These are phyloP conservation scores for Hyperoplus immaculatus DNA, from an alignment of 2,797 vertebrate species.

Conservation along the genomic window DNA sequence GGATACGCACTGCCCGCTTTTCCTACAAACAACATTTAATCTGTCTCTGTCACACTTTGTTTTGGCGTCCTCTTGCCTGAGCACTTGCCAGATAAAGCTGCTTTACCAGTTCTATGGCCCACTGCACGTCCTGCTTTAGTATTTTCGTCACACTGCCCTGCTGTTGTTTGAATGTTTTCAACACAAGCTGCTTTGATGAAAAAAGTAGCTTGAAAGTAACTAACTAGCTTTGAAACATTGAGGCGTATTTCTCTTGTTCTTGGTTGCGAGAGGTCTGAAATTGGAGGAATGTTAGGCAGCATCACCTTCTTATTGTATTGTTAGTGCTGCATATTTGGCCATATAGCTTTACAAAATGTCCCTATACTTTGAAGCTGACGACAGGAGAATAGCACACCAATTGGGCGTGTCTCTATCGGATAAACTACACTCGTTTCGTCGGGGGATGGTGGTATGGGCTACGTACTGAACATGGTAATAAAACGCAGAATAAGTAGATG, in stretches of 20 bases:
- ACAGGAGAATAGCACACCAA: not conserved
- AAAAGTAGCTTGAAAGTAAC: not conserved
- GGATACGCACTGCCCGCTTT: constrained; percentile 43
- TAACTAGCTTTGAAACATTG: not conserved
- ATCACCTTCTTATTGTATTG: not conserved
- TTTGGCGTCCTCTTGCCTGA: constrained; percentile 61
- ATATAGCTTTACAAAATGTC: not conserved
- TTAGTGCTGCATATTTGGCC: not conserved
- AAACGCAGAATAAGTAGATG: too few species aligned
- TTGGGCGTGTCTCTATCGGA: not conserved
- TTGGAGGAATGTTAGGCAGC: not conserved
- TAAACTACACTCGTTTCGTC: too few species aligned
- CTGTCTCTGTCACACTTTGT: constrained; percentile 70
- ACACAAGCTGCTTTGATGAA: not conserved
- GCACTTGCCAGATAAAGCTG: constrained; percentile 70
- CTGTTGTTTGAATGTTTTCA: constrained; percentile 29
- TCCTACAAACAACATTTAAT: constrained; percentile 65
- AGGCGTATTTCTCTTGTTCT: not conserved
- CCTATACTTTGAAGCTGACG: constrained; percentile 16
- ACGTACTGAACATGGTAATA: too few species aligned
- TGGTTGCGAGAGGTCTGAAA: not conserved
- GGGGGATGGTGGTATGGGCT: too few species aligned
- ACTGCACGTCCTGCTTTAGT: constrained; percentile 53
- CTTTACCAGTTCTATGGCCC: constrained; percentile 71
- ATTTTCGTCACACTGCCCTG: constrained; percentile 33